Conservation (phyloP, 2,797 vertebrate species). For the Pantherophis alleghaniensis region DNA sequence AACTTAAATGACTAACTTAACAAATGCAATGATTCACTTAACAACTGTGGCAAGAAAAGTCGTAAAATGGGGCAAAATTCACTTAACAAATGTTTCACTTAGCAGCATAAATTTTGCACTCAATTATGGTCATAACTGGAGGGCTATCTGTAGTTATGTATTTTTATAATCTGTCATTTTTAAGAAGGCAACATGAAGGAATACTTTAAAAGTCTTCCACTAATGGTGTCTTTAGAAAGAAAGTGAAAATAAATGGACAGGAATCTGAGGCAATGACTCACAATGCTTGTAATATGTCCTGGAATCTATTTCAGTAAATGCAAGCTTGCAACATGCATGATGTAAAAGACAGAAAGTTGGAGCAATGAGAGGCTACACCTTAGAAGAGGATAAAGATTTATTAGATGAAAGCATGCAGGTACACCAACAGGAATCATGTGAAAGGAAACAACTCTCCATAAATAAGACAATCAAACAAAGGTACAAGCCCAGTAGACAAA, state of each 20-base stretch:
- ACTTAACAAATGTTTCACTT: not conserved
- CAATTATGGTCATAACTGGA: not conserved
- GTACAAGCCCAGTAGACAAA: not conserved
- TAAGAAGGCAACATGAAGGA: not conserved
- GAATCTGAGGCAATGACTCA: not conserved
- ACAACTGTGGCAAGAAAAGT: no score
- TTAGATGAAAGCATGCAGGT: not conserved
- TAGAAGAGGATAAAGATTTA: not conserved
- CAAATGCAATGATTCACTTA: no score
- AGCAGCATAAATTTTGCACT: not conserved
- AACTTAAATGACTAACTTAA: no score
- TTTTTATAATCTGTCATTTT: not conserved
- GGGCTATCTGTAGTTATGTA: not conserved
- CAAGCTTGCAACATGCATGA: not conserved
- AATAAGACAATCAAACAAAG: not conserved
- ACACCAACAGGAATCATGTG: not conserved
- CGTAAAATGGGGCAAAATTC: no score
- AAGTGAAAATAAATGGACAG: not conserved
- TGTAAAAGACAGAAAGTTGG: not conserved
- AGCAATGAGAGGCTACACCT: not conserved
- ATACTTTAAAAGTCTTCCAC: not conserved
- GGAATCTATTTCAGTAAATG: not conserved
- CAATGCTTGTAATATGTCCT: not conserved
- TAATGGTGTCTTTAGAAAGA: not conserved
- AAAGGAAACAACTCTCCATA: not conserved